Evolutionary conservation across 1,140 invertebrate genomes (phyloP), one percentile per base, ranked within the genome.

Genomic region (Aphis craccivora): DNA sequence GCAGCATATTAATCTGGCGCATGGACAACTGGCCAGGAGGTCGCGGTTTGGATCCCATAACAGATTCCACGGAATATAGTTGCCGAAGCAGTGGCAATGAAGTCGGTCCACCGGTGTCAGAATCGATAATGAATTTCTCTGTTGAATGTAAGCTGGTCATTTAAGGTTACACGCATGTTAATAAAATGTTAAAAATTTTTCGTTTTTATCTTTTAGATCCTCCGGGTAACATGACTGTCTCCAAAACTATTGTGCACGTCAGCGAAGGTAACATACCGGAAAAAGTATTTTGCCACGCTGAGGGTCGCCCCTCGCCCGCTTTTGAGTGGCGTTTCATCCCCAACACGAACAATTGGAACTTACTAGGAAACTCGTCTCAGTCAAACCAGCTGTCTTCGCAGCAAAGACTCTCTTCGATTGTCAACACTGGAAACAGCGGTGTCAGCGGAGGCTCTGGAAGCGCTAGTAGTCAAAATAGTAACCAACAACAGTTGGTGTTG

Each of bases 1-100:
- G 97, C 93, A 98, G 98, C 18, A 98, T 97, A 86, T 95, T 99
- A 94, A 96, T 97, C 18, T 97, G 96, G 96, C 98, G 98, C 95
- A 97, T 99, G 96, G 96, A 96, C 3, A 96, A 97, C 67, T 98
- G 98, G 97, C 96, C 98, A 2, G 96, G 96, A 60, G 96, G 96
- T 83, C 96, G 97, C 94, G 91, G 91, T 20, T 96, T 99, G 83
- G 97, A 98, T 94, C 96, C 97, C 37, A 95, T 96, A 37, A 95
- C 96, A 9, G 97, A 98, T 95, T 97, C 97, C 94, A 97, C 97
- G 23, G 97, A 97, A 95, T 99, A 98, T 95, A 98, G 97, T 40
- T 99, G 98, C 95, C 95, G 96, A 90, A 98, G 97, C 91, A 97
- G 96, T 23, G 95, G 96, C 11, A 98, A 98, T 95, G 94, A 95